phyloP scores from a whole-genome alignment of 2,113 vertebrate genomes.

The Calyptommatus sinebrachiatus region DNA sequence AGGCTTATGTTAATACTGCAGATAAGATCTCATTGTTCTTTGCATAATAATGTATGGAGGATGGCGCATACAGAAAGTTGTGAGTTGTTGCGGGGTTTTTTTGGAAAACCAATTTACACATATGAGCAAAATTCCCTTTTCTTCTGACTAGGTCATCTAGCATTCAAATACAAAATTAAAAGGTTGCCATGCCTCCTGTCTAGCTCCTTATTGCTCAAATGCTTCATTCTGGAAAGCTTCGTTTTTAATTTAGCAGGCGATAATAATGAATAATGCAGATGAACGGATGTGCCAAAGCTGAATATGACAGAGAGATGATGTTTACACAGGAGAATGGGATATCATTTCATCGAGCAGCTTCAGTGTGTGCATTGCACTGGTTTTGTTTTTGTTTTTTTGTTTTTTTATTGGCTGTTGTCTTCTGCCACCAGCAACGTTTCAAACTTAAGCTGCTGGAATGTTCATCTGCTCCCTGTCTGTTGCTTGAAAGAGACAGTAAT shows the following conservation, averaged over 20 bases:
- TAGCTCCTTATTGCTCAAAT: conserved; percentile 28
- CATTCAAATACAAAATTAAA: neutral
- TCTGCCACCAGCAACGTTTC: neutral
- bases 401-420: conserved; percentile 1
- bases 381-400: neutral
- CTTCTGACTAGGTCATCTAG: conserved; percentile 12
- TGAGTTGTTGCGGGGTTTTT: neutral
- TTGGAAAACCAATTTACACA: conserved; percentile 10
- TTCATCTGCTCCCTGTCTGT: conserved; percentile 21
- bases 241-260: conserved; percentile 26
- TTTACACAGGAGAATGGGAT: conserved; percentile 19
- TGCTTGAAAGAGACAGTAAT: conserved; percentile 46
- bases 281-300: neutral
- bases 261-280: conserved; percentile 38
- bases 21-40: neutral
- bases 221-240: conserved; percentile 18
- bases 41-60: neutral
- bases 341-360: conserved; percentile 31
- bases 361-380: conserved; percentile 6
- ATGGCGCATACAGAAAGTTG: neutral
- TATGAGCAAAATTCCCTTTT: conserved; percentile 26
- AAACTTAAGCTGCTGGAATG: conserved; percentile 8
- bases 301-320: conserved; percentile 23
- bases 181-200: conserved; percentile 10
- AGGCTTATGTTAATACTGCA: neutral